These are phyloP conservation scores for Parauchenoglanis punctatus DNA, from an alignment of 2,797 vertebrate genomes.

Conservation along the genomic window DNA sequence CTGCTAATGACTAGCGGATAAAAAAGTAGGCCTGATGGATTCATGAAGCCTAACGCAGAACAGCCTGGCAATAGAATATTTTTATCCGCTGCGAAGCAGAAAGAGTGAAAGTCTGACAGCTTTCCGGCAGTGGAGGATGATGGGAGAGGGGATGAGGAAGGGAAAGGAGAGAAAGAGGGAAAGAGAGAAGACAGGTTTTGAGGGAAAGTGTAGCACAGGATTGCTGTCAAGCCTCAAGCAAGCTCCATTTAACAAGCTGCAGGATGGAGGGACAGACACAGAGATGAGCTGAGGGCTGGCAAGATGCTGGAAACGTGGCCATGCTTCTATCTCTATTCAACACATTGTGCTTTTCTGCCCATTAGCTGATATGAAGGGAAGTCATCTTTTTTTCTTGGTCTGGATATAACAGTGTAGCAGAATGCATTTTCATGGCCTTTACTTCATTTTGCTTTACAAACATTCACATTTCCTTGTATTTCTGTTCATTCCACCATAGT, in stretches of 20 bases:
- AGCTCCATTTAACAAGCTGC: conserved; percentile 80
- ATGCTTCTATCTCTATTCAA: conserved; percentile 23
- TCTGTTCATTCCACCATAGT: background rate
- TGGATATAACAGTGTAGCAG: background rate
- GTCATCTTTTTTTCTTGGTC: background rate
- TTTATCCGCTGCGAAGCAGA: conserved; percentile 79
- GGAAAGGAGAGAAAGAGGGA: conserved; percentile 42
- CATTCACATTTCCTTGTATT: background rate
- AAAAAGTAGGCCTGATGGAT: conserved; percentile 62
- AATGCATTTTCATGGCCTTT: background rate
- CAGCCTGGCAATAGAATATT: conserved; percentile 72
- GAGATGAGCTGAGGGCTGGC: conserved; percentile 10
- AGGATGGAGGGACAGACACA: conserved; percentile 60
- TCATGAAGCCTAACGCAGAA: conserved; percentile 62
- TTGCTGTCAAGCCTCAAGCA: conserved; percentile 79
- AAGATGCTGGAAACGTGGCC: background rate
- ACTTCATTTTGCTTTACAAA: background rate
- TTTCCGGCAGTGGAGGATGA: conserved; percentile 75
- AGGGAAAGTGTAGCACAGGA: conserved; percentile 76
- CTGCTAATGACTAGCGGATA: conserved; percentile 73
- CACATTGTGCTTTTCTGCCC: conserved; percentile 13
- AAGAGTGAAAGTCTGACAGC: conserved; percentile 77
- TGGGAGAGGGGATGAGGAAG: conserved; percentile 61
- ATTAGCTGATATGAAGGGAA: conserved; percentile 4
- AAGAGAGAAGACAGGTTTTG: conserved; percentile 73